Conservation (phyloP, 2,888 invertebrate species). For the Noctua fimbriata region DNA sequence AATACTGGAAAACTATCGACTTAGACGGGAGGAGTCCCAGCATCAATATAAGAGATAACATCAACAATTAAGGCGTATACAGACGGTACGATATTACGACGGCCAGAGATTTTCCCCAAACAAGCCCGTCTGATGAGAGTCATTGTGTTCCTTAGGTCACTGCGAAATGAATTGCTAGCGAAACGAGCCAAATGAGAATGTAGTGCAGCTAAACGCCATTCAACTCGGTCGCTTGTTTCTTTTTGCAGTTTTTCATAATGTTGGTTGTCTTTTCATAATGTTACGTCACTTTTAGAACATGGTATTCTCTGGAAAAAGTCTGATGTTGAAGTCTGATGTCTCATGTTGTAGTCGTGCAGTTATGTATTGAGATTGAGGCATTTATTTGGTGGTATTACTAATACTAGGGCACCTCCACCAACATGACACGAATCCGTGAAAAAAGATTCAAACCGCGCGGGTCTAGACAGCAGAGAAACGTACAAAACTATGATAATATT, state of each 20-base stretch:
- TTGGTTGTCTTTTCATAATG: constrained; percentile 32
- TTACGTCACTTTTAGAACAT: constrained; percentile 10
- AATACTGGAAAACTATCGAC: neutral
- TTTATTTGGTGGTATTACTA: neutral
- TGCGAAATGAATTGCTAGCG: constrained; percentile 62
- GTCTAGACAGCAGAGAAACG: neutral
- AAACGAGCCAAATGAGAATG: constrained; percentile 60
- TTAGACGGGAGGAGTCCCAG: neutral
- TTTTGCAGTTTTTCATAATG: constrained; percentile 49
- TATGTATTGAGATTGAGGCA: neutral
- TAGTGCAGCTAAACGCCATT: constrained; percentile 63
- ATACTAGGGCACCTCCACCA: neutral
- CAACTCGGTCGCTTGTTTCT: constrained; percentile 45
- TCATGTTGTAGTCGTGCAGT: no score
- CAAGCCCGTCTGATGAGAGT: constrained; percentile 87
- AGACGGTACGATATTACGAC: constrained; percentile 64
- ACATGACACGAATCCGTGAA: neutral
- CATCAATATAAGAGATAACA: constrained; percentile 61
- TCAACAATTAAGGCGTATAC: constrained; percentile 81
- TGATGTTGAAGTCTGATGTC: no score
- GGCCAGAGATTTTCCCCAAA: constrained; percentile 79
- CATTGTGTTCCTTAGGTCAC: constrained; percentile 78
- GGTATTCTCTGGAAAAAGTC: neutral
- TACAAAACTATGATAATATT: neutral
- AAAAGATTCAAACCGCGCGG: neutral